Conservation (phyloP, 2,797 vertebrate genomes). For the Chlorospingus flavigularis region DNA sequence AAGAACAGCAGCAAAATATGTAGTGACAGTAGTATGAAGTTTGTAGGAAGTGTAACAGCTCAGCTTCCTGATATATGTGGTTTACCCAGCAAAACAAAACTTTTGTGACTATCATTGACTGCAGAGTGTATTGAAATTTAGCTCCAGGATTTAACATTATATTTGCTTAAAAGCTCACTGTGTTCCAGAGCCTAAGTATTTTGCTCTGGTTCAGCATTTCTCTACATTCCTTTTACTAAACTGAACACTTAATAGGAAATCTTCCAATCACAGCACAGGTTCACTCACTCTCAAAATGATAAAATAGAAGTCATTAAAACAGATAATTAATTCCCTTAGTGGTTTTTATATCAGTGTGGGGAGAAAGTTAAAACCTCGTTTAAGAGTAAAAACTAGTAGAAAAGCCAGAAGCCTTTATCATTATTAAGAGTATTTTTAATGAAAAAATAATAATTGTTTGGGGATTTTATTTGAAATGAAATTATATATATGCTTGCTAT, state of each 20-base stretch:
- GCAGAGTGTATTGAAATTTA: neutral
- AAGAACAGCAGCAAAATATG: conserved; percentile 12
- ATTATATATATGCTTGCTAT: neutral
- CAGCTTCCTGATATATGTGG: neutral
- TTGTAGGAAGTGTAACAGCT: conserved; percentile 4
- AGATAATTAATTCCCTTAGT: neutral
- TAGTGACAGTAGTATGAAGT: neutral
- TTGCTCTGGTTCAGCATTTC: neutral
- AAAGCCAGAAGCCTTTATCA: neutral
- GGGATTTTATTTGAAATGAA: neutral
- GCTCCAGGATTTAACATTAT: neutral
- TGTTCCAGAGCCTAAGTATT: neutral
- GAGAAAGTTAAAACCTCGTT: neutral
- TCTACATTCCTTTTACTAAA: neutral
- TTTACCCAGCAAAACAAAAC: conserved; percentile 46
- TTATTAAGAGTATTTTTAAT: neutral
- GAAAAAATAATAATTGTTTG: neutral
- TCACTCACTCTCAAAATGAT: neutral
- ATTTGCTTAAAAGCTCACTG: neutral
- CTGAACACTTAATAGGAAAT: neutral
- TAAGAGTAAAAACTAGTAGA: neutral
- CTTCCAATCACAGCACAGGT: neutral
- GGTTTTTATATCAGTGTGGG: neutral
- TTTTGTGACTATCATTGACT: neutral
- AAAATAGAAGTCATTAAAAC: neutral